A percentile compares a stretch with the other conserved stretches of the same genome.
These are phyloP conservation scores for Pelodytes ibericus DNA, from an alignment of 2,797 vertebrate species.

Conservation along the genomic window DNA sequence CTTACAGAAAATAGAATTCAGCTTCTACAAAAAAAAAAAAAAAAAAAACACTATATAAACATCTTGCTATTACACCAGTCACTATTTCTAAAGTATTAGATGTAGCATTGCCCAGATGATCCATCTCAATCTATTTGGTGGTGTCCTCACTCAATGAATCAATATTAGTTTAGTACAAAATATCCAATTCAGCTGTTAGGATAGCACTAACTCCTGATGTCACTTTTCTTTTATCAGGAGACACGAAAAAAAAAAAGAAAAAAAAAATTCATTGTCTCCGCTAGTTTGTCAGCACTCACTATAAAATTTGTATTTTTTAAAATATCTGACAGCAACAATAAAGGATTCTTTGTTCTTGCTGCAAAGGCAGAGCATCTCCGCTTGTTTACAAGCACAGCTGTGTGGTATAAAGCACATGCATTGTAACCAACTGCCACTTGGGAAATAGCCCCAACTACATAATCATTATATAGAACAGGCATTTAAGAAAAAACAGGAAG, in stretches of 20 bases:
- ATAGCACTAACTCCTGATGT: background rate
- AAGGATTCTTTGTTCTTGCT: slow-evolving; percentile 32
- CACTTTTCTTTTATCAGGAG: background rate
- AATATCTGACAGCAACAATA: background rate
- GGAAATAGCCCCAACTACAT: background rate
- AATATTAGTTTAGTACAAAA: no score
- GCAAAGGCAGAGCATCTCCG: background rate
- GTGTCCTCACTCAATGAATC: no score
- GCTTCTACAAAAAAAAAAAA: no score
- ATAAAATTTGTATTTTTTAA: slow-evolving; percentile 14
- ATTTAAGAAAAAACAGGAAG: background rate
- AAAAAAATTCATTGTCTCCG: background rate
- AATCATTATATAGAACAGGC: background rate
- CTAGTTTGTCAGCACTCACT: background rate
- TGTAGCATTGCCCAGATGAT: no score
- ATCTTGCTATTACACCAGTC: no score
- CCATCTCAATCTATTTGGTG: no score
- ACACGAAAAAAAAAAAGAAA: background rate
- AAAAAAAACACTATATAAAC: no score
- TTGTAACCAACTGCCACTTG: slow-evolving; percentile 8
- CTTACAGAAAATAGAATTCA: no score
- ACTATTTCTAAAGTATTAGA: no score
- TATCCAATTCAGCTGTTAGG: no score
- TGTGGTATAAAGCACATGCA: slow-evolving; percentile 14
- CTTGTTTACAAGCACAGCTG: slow-evolving; percentile 37